phyloP scores from a whole-genome alignment of 2,888 invertebrate species.

The Andrena hattorfiana region DNA sequence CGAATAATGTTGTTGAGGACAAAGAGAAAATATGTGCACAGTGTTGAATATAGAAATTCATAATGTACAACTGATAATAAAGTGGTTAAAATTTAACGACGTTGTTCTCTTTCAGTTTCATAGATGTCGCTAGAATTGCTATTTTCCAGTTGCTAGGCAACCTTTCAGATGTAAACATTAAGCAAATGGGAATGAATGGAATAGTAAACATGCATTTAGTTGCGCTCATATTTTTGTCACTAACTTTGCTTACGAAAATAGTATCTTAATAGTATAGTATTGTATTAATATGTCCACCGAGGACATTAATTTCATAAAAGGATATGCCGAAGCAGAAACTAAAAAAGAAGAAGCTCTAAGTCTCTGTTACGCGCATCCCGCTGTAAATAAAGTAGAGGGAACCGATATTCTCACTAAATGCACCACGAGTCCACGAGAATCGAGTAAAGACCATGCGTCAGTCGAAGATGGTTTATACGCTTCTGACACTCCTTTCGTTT shows the following conservation, averaged over 20 bases:
- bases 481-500: conserved; percentile 75
- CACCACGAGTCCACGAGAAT: conserved; percentile 43
- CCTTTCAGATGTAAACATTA: conserved; percentile 3
- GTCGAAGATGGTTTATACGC: conserved; percentile 77
- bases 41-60: too few species aligned
- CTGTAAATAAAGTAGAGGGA: conserved; percentile 40
- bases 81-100: not conserved
- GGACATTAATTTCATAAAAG: conserved; percentile 69
- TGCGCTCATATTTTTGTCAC: not conserved
- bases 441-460: conserved; percentile 6
- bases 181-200: not conserved
- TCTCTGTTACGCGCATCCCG: conserved; percentile 71
- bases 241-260: not conserved
- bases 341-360: conserved; percentile 61
- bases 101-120: not conserved
- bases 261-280: not conserved
- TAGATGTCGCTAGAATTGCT: not conserved
- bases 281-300: conserved; percentile 34
- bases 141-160: conserved; percentile 30
- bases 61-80: too few species aligned
- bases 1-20: too few species aligned
- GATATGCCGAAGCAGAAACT: conserved; percentile 44
- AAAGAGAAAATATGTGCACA: too few species aligned
- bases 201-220: not conserved
- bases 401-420: conserved; percentile 58